Evolutionary conservation across 2,888 invertebrate genomes (phyloP), one percentile per base, ranked within the genome.

Genomic region (Phania funesta): DNA sequence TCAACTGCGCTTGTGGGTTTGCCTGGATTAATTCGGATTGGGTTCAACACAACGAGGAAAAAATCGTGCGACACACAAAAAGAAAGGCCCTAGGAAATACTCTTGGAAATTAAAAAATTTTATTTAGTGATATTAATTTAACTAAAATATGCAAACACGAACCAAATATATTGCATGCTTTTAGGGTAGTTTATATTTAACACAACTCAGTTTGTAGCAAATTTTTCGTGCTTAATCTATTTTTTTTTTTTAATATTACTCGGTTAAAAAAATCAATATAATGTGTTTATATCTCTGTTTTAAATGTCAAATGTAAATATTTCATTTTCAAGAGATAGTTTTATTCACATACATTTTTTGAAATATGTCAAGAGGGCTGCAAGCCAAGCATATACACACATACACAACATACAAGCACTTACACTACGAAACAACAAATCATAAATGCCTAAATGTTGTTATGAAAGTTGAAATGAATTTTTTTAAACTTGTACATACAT

Each of bases 301-400:
- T 54, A 44, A 44, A 29, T 32, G 29, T 44, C 16, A 54, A 29
- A 46, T 24, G 54, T 6, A 26, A 35, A 35, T 35, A 64, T 64
- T 54, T 71, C 56, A 71, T 48, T 48, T 70, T 35, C 3, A 32
- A 58, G 46, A 24, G 29, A 65, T 24, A 50, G 38, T 38, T 50
- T 24, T 18, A 62, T 62, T 26, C 60, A 16, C n/a, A 52, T 65
- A 22, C 18, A 32, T 24, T 22, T 32, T 24, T 32, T 50, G 24
- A 73, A 62, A 73, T 73, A 29, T 62, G 41, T 62, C 73, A 73
- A 62, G 50, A 62, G 6, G 20, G 11, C 41, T n/a, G 1, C 44
- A 44, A 62, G 11, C 8, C 11, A 64, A 54, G 11, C 11, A 70
- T 35, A 13, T 35, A 13, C n/a, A 13, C 16, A 65, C 22, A 50